phyloP scores from a whole-genome alignment of 2,113 vertebrate genomes.

The Vanacampus margaritifer region DNA sequence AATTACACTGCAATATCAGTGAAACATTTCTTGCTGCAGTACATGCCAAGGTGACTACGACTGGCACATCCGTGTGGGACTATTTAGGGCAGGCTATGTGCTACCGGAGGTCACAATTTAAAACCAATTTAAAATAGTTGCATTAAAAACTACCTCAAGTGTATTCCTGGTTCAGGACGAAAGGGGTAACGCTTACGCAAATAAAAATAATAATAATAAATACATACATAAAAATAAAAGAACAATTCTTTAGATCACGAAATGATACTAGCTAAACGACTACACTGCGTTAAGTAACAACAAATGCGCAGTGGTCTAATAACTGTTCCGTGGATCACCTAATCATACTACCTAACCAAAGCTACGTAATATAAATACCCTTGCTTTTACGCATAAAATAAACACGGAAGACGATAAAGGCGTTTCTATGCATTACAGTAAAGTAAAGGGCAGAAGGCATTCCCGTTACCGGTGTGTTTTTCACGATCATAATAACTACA shows the following conservation, averaged over 20 bases:
- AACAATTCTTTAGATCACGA: constrained; percentile 22
- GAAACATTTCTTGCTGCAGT: constrained; percentile 7
- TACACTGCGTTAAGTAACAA: background rate
- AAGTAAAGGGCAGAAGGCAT: accelerated
- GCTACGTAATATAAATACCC: constrained; percentile 34
- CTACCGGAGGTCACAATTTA: too few species aligned
- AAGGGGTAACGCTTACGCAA: constrained; percentile 7
- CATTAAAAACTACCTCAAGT: background rate
- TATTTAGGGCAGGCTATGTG: background rate
- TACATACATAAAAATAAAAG: too few species aligned
- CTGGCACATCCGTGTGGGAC: background rate
- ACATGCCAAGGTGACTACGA: constrained; percentile 52
- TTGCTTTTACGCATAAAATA: constrained; percentile 40
- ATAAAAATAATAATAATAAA: too few species aligned
- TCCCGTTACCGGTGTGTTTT: constrained; percentile 17
- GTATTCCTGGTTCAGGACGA: background rate
- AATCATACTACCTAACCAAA: background rate
- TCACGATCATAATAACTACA: constrained; percentile 6
- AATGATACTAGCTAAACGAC: constrained; percentile 10
- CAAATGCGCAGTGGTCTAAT: background rate
- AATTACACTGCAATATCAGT: background rate
- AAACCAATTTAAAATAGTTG: background rate
- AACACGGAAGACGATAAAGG: constrained; percentile 55
- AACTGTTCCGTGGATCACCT: background rate
- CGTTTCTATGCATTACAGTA: constrained; percentile 25